A percentile compares a stretch with the other conserved stretches of the same genome.
Conservation (phyloP, 2,113 vertebrate genomes). For the Terrapene triunguis region DNA sequence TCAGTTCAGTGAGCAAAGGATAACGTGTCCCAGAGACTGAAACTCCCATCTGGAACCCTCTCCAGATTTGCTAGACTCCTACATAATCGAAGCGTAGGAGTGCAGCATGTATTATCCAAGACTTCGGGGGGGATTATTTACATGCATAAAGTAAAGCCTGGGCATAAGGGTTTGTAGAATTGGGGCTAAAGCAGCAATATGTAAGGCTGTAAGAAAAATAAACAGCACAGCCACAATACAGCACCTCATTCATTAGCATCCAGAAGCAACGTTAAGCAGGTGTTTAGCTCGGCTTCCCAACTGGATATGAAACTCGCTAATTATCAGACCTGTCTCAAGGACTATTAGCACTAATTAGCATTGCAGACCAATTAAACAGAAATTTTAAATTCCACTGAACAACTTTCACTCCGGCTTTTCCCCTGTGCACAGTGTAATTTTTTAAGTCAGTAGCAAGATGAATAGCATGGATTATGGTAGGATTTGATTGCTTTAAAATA, state of each 20-base stretch:
- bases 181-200: background rate
- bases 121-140: background rate
- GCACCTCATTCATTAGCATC: background rate
- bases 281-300: conserved; percentile 47
- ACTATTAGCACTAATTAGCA: conserved; percentile 75
- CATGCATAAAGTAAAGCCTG: background rate
- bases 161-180: background rate
- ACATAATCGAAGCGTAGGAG: background rate
- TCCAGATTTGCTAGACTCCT: background rate
- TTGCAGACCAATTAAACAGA: conserved; percentile 70
- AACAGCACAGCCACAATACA: background rate
- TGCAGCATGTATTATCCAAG: accelerated
- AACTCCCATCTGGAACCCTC: background rate
- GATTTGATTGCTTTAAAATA: background rate
- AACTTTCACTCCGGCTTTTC: conserved; percentile 48
- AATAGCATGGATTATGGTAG: background rate
- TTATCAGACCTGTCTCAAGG: conserved; percentile 60
- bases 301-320: conserved; percentile 36
- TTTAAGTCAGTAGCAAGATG: conserved; percentile 2
- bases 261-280: conserved; percentile 6
- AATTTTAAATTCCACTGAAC: conserved; percentile 59
- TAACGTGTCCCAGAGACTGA: background rate
- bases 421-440: conserved; percentile 23
- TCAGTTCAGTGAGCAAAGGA: background rate
- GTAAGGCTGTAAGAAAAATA: background rate